Percentiles rank a stretch among this genome's conserved stretches.
Evolutionary conservation across 2,797 vertebrate species (phyloP).

Genomic region (Thaleichthys pacificus): DNA sequence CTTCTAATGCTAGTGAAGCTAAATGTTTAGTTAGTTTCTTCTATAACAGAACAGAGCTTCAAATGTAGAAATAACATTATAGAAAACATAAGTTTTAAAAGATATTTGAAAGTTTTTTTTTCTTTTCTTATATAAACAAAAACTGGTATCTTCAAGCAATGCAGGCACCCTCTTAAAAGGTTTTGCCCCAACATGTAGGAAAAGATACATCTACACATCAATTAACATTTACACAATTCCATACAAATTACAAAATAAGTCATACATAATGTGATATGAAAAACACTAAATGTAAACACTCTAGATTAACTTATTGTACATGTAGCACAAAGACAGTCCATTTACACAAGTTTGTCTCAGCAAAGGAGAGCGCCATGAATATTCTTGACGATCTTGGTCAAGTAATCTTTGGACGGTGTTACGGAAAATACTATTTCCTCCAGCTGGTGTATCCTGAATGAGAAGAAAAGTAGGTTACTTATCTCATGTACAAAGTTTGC

Average conservation of each 20-base stretch:
- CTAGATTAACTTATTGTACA: background rate
- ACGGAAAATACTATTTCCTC: constrained; percentile 63
- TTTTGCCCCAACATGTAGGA: background rate
- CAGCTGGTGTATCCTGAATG: constrained; percentile 67
- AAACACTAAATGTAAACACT: background rate
- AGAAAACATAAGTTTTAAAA: background rate
- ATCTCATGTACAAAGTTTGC: background rate
- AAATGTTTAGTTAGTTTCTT: no score
- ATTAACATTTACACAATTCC: background rate
- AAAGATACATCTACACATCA: background rate
- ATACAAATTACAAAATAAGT: background rate
- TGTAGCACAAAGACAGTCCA: background rate
- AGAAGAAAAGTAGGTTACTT: background rate
- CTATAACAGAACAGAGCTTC: constrained; percentile 33
- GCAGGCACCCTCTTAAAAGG: background rate
- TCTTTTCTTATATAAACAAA: constrained; percentile 45
- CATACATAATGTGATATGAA: background rate
- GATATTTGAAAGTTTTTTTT: background rate
- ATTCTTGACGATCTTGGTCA: constrained; percentile 71
- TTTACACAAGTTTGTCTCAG: constrained; percentile 33
- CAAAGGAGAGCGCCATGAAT: constrained; percentile 63
- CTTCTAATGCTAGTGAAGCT: no score
- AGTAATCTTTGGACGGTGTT: constrained; percentile 59
- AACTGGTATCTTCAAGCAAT: no score
- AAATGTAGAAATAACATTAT: background rate